phyloP scores from a whole-genome alignment of 2,797 vertebrate genomes.

The Cirrhinus mrigala region DNA sequence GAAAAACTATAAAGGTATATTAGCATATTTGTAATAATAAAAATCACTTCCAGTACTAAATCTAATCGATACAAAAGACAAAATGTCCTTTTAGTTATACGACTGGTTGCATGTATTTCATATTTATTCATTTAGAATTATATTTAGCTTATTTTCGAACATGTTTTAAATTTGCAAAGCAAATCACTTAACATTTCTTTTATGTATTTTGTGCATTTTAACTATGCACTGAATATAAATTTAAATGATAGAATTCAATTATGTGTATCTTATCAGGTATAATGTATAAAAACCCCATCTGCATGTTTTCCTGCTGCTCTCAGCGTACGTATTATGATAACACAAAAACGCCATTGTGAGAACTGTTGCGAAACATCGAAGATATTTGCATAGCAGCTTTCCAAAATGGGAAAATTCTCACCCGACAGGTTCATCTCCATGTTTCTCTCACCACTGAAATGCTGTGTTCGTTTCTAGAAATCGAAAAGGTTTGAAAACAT shows the following conservation, averaged over 20 bases:
- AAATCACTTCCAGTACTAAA: too few species aligned
- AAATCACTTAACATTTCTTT: too few species aligned
- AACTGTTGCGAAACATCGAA: background rate
- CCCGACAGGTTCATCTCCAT: background rate
- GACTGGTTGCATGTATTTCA: too few species aligned
- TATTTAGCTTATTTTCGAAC: too few species aligned
- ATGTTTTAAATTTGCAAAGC: too few species aligned
- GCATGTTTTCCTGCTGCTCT: background rate
- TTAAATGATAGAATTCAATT: background rate
- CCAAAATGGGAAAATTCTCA: background rate
- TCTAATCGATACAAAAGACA: too few species aligned
- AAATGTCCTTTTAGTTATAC: too few species aligned
- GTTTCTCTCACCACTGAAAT: background rate
- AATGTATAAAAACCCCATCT: background rate
- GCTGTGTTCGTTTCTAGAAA: background rate
- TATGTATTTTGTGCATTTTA: too few species aligned
- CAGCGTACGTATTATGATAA: too few species aligned
- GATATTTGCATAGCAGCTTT: background rate
- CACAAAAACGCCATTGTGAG: background rate
- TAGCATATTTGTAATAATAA: too few species aligned
- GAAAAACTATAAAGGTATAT: too few species aligned
- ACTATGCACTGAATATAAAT: background rate
- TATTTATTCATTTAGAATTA: too few species aligned
- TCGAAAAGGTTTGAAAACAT: background rate
- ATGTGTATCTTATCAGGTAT: background rate